Conservation (phyloP, 2,113 vertebrate genomes). For the Siniperca knerii region DNA sequence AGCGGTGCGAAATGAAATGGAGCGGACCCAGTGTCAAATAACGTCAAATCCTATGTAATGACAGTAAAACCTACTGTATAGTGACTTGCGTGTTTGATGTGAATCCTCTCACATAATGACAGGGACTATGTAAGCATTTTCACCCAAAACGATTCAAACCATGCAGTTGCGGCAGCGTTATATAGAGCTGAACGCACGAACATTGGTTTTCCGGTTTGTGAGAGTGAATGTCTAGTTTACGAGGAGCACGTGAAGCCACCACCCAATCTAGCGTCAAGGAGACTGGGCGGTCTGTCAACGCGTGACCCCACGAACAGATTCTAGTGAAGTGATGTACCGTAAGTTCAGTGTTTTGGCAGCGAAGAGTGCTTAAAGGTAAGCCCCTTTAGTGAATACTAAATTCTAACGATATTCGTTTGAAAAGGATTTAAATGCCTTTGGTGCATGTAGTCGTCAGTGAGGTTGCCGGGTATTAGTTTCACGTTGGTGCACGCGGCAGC, state of each 20-base stretch:
- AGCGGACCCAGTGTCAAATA: no score
- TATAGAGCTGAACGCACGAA: no score
- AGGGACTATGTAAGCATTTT: background rate
- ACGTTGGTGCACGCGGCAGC: constrained; percentile 16
- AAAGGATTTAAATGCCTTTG: rapidly evolving
- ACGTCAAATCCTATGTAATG: no score
- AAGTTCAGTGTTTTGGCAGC: background rate
- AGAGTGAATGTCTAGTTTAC: background rate
- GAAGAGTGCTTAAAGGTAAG: constrained; percentile 28
- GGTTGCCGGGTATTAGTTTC: background rate
- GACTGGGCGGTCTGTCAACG: constrained; percentile 50
- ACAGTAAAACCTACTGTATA: background rate
- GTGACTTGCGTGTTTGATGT: background rate
- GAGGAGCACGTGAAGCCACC: constrained; percentile 38
- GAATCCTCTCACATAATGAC: background rate
- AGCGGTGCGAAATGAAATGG: no score
- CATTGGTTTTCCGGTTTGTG: background rate
- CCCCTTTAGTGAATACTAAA: rapidly evolving
- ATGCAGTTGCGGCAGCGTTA: no score
- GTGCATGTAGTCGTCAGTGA: no score
- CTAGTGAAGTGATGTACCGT: background rate
- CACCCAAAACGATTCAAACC: background rate
- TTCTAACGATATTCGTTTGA: rapidly evolving
- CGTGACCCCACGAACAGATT: background rate
- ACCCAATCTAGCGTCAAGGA: constrained; percentile 41